Evolutionary conservation across 64 coral and sea anemone species (phyloP), one percentile per base, ranked within the genome.

Genomic region (Actinia tenebrosa): DNA sequence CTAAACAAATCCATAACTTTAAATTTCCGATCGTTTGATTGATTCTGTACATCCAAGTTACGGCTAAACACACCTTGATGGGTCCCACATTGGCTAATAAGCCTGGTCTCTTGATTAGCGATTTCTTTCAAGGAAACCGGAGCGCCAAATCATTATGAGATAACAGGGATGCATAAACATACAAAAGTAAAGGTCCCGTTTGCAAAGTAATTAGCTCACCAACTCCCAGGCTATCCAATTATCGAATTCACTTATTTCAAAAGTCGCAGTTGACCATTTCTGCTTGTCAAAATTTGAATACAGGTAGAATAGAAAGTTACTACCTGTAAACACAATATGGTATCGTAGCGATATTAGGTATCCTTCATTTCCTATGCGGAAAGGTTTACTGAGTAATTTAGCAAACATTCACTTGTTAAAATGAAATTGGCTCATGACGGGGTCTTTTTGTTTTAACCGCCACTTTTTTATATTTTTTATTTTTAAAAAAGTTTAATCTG

Each of bases 21-120:
- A 75, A 75, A 75, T 75, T 75, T 75, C 69, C 69, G 69, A 75
- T 75, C n/a, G 63, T 20, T 66, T 75, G 69, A 75, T 75, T 75
- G 69, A 75, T 75, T 75, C 14, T 75, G 69, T 75, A 75, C 69
- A 75, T 75, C 26, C 25, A 14, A 13, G 69, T 75, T 27, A 15
- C 69, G 69, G 15, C 69, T 72, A 72, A 72, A 72, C 69, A 72
- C 23, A 30, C 69, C 42, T 42, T 75, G 10, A 14, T 75, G 23
- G 10, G n/a, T 75, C 25, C 10, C 13, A 27, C 9, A 25, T 42
- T 75, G 56, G 25, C 26, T 42, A 75, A 27, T 75, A 66, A 66
- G 4, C n/a, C 22, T n/a, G 25, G 10, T 30, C n/a, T 30, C n/a
- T 30, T 42, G 69, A 75, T 75, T 75, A 11, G 69, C 22, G 13